Percentiles rank a stretch among this genome's conserved stretches.
These are phyloP conservation scores for Syngnathus rostellatus DNA, from an alignment of 2,797 vertebrate species.

Conservation along the genomic window DNA sequence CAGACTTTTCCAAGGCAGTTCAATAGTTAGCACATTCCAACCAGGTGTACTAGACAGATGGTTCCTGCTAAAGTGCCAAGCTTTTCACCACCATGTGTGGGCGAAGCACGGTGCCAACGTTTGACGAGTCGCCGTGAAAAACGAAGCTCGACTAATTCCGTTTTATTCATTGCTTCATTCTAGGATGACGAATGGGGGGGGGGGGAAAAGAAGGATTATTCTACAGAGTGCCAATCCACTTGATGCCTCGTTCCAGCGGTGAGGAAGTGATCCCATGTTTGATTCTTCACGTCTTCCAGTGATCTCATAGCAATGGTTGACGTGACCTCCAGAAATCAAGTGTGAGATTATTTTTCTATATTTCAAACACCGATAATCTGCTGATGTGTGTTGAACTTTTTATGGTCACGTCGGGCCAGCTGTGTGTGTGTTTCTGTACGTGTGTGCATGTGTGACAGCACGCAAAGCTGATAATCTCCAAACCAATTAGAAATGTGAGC, in stretches of 20 bases:
- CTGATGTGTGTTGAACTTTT: neutral
- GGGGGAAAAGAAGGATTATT: neutral
- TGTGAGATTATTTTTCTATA: conserved; percentile 38
- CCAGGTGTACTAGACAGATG: neutral
- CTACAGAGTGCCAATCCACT: conserved; percentile 6
- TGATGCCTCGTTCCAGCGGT: neutral
- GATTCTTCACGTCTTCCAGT: neutral
- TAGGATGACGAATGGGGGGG: neutral
- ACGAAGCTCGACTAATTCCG: neutral
- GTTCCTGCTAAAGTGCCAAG: neutral
- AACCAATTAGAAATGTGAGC: conserved; percentile 72
- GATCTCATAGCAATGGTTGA: neutral
- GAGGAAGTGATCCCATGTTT: neutral
- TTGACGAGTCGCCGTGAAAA: neutral
- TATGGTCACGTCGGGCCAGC: neutral
- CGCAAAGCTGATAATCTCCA: conserved; percentile 67
- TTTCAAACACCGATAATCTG: conserved; percentile 40
- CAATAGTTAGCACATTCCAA: neutral
- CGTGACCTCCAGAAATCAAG: conserved; percentile 11
- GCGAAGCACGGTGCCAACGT: neutral
- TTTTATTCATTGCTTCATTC: neutral
- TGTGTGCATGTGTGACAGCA: conserved; percentile 38
- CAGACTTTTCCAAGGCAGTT: neutral
- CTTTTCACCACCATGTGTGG: neutral
- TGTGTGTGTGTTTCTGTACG: conserved; percentile 10